Base-by-base conservation (phyloP, 1,140 invertebrate species). In the Trichoplusia ni region DNA sequence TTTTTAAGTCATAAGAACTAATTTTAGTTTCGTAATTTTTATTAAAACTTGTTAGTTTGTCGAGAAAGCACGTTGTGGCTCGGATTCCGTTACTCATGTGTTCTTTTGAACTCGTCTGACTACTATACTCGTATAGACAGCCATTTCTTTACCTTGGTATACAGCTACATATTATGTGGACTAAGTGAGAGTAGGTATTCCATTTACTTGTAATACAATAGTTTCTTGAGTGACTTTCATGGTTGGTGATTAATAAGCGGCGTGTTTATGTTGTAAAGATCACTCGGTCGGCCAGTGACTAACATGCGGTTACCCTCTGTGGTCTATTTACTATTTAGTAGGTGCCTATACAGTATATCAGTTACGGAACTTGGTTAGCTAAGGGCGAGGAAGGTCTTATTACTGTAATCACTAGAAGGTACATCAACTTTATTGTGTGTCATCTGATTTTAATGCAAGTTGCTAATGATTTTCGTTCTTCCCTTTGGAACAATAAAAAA, bases 51-150 rank as follows among this genome's bases (percentile, higher is more conserved):
- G 56, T 54, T 65, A 73, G 69, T 73, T 75, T 69, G 62, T 72
- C 70, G 65, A 56, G 77, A 78, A 81, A 82, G 73, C 82, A 76
- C 69, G 80, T 76, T 76, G 66, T 63, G 69, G 67, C 64, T 67
- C 54, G 64, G 31, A 81, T 82, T 84, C 86, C 83, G 84, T 89
- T 87, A 89, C 73, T 79, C 64, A 72, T 77, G 71, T 76, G 70
- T 81, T 81, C 73, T 81, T 82, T 84, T 77, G 69, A 87, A 87
- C 83, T 82, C 62, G 83, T 80, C 71, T 79, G 77, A 82, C 81
- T 79, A 71, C 75, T 82, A 69, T 67, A 67, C 60, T 54, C 31
- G n/a, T n/a, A n/a, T n/a, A 64, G 47, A 64, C 51, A 49, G 63
- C 64, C 35, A 66, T 73, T 71, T 58, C 69, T 76, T 65, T 47